These are phyloP conservation scores for Nomada flava DNA, from an alignment of 2,888 invertebrate genomes.

Conservation along the genomic window DNA sequence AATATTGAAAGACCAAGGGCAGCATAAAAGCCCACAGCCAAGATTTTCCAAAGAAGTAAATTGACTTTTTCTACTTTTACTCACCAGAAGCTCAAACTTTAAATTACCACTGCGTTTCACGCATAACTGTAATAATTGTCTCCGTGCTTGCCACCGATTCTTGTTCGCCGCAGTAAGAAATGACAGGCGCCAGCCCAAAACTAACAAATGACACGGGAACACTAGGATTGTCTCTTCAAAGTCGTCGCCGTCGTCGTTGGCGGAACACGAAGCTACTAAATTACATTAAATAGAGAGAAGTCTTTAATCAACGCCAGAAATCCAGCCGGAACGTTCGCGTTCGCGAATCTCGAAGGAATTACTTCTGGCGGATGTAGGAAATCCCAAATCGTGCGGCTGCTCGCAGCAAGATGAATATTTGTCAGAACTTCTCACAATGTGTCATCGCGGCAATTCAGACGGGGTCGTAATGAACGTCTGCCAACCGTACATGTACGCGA, in stretches of 20 bases:
- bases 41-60: too few relatives aligned
- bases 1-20: too few relatives aligned
- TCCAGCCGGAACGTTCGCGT: slow-evolving; percentile 30
- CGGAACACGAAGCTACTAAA: slow-evolving; percentile 39
- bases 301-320: slow-evolving; percentile 55
- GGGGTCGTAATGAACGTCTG: slow-evolving; percentile 67
- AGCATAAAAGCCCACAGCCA: too few relatives aligned
- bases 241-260: slow-evolving; percentile 20
- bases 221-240: slow-evolving; percentile 10
- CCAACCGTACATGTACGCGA: slow-evolving; percentile 24
- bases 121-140: slow-evolving; percentile 1
- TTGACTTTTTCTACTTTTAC: too few relatives aligned
- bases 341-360: slow-evolving; percentile 45
- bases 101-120: background rate
- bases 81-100: background rate
- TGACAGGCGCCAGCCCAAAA: slow-evolving; percentile 19
- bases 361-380: slow-evolving; percentile 33
- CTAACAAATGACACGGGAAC: slow-evolving; percentile 25
- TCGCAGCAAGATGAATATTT: slow-evolving; percentile 65
- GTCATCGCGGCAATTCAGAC: slow-evolving; percentile 69
- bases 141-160: slow-evolving; percentile 18
- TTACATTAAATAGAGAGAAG: slow-evolving; percentile 54
- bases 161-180: background rate
- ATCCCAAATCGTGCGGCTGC: slow-evolving; percentile 42
- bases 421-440: slow-evolving; percentile 71